A percentile compares a stretch with the other conserved stretches of the same genome.
Conservation (phyloP, 2,113 vertebrate genomes). For the Saimiri boliviensis region DNA sequence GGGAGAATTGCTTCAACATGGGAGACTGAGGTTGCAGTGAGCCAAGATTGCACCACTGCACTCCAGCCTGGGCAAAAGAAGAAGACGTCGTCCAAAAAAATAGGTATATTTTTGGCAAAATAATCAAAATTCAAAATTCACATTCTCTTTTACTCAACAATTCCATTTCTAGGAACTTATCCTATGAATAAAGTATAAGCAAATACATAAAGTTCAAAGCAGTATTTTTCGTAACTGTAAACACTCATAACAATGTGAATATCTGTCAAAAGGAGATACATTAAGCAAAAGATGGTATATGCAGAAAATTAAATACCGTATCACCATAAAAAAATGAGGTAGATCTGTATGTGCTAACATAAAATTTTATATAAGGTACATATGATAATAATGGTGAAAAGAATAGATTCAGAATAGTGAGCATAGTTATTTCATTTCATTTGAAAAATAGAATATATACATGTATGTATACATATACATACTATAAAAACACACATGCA, state of each 20-base stretch:
- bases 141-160: not conserved
- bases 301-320: not conserved
- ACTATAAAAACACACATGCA: not conserved
- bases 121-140: conserved; percentile 49
- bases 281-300: not conserved
- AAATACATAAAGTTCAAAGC: not conserved
- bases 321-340: not conserved
- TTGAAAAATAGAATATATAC: not conserved
- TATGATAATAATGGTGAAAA: not conserved
- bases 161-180: not conserved
- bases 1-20: too few relatives aligned
- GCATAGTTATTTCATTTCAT: not conserved
- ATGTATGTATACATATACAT: not conserved
- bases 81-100: too few relatives aligned
- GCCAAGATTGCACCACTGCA: too few relatives aligned
- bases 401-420: not conserved
- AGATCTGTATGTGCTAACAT: not conserved
- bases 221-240: not conserved
- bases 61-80: too few relatives aligned
- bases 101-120: too few relatives aligned
- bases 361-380: not conserved
- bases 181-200: not conserved
- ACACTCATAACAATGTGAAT: not conserved
- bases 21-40: too few relatives aligned
- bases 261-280: not conserved